A percentile compares a stretch with the other conserved stretches of the same genome.
These are phyloP conservation scores for Glomeris marginata DNA, from an alignment of 2,888 invertebrate genomes.

Conservation along the genomic window DNA sequence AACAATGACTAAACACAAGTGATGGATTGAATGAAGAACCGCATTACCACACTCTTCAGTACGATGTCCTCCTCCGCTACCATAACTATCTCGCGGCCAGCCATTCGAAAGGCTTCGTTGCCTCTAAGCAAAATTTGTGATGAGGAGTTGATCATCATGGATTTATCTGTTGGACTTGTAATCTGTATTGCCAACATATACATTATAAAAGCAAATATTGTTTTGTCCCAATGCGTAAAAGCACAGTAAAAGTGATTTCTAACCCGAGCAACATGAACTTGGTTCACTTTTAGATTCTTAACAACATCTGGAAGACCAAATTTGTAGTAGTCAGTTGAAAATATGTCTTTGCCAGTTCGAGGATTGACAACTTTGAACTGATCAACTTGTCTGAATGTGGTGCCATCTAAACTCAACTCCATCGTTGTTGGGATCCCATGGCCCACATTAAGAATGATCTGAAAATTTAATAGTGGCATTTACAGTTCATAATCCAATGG, in stretches of 20 bases:
- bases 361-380: conserved; percentile 54
- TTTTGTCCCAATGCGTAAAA: conserved; percentile 5
- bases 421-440: not conserved
- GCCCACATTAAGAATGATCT: conserved; percentile 8
- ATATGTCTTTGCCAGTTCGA: conserved; percentile 45
- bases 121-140: conserved; percentile 52
- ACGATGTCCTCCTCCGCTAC: conserved; percentile 63
- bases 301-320: conserved; percentile 54
- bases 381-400: conserved; percentile 49
- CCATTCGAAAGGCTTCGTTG: conserved; percentile 47
- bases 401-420: conserved; percentile 47
- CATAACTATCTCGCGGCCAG: conserved; percentile 50
- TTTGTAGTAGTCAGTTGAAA: conserved; percentile 57
- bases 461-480: not conserved
- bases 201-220: not conserved
- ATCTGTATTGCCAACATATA: conserved; percentile 25
- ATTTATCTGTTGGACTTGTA: conserved; percentile 52
- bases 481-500: not conserved
- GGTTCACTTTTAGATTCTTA: conserved; percentile 22
- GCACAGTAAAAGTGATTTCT: conserved; percentile 15
- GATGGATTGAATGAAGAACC: conserved; percentile 1
- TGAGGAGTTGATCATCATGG: conserved; percentile 52
- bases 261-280: conserved; percentile 20
- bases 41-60: conserved; percentile 36
- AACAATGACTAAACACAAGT: not conserved